phyloP scores from a whole-genome alignment of 2,113 vertebrate genomes.

The Daphoenositta chrysoptera region DNA sequence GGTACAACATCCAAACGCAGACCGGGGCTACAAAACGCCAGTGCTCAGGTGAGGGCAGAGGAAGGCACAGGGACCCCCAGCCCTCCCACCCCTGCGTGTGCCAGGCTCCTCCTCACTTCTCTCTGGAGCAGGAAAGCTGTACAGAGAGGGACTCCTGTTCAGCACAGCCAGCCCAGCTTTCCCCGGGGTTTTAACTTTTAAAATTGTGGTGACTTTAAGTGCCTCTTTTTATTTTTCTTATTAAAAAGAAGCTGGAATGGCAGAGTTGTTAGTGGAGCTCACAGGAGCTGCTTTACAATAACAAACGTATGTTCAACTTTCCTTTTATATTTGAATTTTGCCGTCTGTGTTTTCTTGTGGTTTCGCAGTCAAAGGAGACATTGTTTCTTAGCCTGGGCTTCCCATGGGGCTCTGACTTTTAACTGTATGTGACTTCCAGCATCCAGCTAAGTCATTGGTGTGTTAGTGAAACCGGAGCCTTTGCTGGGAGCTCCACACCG shows the following conservation, averaged over 20 bases:
- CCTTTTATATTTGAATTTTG: constrained; percentile 66
- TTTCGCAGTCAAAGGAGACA: constrained; percentile 63
- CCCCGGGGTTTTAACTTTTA: not conserved
- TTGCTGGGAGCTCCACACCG: not conserved
- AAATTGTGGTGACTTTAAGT: not conserved
- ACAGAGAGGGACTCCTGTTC: not conserved
- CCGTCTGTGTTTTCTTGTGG: constrained; percentile 68
- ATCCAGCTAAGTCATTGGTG: constrained; percentile 31
- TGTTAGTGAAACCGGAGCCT: constrained; percentile 10
- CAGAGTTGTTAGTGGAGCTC: constrained; percentile 23
- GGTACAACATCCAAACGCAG: not conserved
- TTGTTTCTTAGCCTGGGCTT: constrained; percentile 51
- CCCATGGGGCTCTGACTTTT: constrained; percentile 16
- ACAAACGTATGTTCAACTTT: constrained; percentile 66
- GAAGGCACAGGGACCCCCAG: not conserved
- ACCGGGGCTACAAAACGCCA: not conserved
- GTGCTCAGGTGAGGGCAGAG: not conserved
- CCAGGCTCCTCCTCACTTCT: not conserved
- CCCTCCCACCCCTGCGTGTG: not conserved
- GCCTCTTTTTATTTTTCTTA: not conserved
- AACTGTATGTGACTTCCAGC: constrained; percentile 58
- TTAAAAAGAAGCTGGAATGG: constrained; percentile 18
- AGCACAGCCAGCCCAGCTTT: not conserved
- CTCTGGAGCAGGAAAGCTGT: not conserved
- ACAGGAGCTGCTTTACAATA: constrained; percentile 59